Base-by-base conservation (phyloP, 1,140 invertebrate species). In the Nephotettix cincticeps region DNA sequence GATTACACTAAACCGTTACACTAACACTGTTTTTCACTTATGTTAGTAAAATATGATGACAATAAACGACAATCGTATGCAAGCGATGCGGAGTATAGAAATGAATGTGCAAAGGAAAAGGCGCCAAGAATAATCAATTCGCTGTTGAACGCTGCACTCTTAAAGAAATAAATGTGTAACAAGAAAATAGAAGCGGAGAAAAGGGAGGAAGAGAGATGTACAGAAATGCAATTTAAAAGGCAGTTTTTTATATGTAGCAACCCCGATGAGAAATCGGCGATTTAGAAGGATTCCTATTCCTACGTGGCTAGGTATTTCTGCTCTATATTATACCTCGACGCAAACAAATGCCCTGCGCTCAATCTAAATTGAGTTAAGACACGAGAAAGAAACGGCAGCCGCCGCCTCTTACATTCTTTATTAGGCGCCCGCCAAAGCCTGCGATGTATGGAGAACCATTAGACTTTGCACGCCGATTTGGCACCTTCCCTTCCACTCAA, bases 331-430 rank as follows among this genome's bases (percentile, higher is more conserved):
- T 54, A 30, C 66, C 4, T 25, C 6, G 66, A 68, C 66, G 23
- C 63, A 70, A 74, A 74, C 73, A 74, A 74, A 74, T 72, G 68
- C 64, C 28, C 43, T 47, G 28, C 71, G 70, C 73, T 74, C 73
- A 74, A 74, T 74, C 73, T 74, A 74, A 74, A 74, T 74, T 74
- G 73, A 70, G 73, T 74, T 74, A 74, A 73, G 72, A 73, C 72
- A 69, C 47, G 66, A 54, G 45, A 32, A 68, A 68, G 45, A 47
- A 68, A 51, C 64, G 64, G 23, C 9, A 67, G 40, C 64, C 27
- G 32, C 64, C 40, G 32, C 25, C 40, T 67, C 40, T 43, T 67
- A 67, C 64, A 67, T 67, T 67, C 40, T 67, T 67, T 67, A 67
- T 67, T 67, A 67, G 32, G 64, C 45, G 64, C 32, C 64, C 13